Conservation (phyloP, 2,113 vertebrate genomes). For the Otus sunia region DNA sequence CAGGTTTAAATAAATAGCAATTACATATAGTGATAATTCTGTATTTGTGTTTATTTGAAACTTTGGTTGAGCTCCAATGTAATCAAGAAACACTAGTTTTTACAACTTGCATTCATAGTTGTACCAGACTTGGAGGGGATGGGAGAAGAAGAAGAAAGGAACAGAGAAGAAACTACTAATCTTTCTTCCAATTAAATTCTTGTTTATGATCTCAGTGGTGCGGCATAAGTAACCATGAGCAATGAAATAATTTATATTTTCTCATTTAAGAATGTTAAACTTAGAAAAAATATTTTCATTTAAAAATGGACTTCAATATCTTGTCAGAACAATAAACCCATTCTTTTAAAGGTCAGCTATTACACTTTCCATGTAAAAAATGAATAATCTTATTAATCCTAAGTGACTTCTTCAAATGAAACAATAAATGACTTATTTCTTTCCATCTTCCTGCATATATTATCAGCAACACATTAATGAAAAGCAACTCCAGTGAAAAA, state of each 20-base stretch:
- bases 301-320: neutral
- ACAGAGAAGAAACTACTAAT: neutral
- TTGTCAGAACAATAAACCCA: neutral
- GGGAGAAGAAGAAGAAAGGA: neutral
- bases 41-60: neutral
- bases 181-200: neutral
- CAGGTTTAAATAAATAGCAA: neutral
- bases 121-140: neutral
- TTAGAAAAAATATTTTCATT: neutral
- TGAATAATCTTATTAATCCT: neutral
- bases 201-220: neutral
- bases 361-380: neutral
- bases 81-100: neutral
- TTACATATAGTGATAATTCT: neutral
- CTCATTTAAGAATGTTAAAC: neutral
- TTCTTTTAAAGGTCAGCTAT: constrained; percentile 18
- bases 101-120: neutral
- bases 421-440: constrained; percentile 18
- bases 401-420: constrained; percentile 17
- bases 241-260: neutral
- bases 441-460: neutral
- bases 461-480: constrained; percentile 19
- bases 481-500: neutral
- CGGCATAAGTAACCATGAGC: neutral
- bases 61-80: neutral